These are phyloP conservation scores for Arnoldichthys spilopterus DNA, from an alignment of 2,797 vertebrate genomes.

Conservation along the genomic window DNA sequence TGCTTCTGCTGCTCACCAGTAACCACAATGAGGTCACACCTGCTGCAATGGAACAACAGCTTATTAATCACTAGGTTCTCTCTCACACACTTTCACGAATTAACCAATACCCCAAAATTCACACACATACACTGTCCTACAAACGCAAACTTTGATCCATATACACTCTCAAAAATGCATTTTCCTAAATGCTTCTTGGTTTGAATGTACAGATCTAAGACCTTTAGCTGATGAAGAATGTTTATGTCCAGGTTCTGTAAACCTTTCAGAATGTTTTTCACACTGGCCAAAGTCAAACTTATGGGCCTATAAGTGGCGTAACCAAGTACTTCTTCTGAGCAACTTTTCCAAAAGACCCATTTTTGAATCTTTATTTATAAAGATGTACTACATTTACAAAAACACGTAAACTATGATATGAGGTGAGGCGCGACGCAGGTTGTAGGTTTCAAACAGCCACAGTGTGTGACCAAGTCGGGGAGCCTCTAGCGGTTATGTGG, in stretches of 20 bases:
- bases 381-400: neutral
- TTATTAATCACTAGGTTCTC: conserved; percentile 47
- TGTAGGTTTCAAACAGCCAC: neutral
- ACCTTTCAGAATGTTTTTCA: neutral
- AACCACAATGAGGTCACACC: conserved; percentile 81
- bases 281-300: neutral
- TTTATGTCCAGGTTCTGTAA: neutral
- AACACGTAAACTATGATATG: conserved; percentile 20
- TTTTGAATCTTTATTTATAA: neutral
- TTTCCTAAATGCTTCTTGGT: neutral
- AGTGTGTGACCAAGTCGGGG: conserved; percentile 11
- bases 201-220: neutral
- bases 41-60: conserved; percentile 67
- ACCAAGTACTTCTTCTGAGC: neutral
- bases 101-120: neutral
- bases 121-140: neutral
- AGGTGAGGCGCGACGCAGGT: neutral
- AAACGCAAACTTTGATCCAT: neutral
- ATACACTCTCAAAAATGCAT: no score
- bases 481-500: conserved; percentile 41
- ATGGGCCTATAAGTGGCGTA: neutral
- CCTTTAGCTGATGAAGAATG: neutral
- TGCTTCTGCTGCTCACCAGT: conserved; percentile 68
- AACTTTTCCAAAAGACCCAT: no score
- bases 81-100: conserved; percentile 45